phyloP scores from a whole-genome alignment of 2,113 vertebrate species.

The Haliaeetus leucogaster region DNA sequence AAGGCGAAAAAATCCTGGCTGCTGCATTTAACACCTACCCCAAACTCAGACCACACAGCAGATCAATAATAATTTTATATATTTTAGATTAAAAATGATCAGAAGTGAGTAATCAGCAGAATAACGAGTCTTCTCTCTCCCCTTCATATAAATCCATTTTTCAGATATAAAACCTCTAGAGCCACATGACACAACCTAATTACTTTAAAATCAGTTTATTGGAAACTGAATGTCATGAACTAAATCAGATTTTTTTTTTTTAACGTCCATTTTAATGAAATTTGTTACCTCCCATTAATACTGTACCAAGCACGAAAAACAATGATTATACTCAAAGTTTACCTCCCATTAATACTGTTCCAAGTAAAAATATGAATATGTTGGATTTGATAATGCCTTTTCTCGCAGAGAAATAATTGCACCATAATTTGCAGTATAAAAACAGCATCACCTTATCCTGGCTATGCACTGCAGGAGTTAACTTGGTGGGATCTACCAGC shows the following conservation, averaged over 20 bases:
- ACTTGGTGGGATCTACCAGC: not conserved
- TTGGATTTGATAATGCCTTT: not conserved
- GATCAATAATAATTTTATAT: fast-evolving
- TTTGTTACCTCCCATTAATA: not conserved
- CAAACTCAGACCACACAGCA: not conserved
- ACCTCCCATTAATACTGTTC: not conserved
- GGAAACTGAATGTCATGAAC: not conserved
- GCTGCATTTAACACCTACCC: not conserved
- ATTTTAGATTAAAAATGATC: not conserved
- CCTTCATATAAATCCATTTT: not conserved
- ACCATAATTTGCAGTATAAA: fast-evolving
- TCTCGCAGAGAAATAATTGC: not conserved
- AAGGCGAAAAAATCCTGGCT: not conserved
- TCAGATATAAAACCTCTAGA: not conserved
- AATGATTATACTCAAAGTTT: not conserved
- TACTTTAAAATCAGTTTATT: not conserved
- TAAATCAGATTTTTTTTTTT: not conserved
- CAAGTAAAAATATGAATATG: not conserved
- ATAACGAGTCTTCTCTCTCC: not conserved
- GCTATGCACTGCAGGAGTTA: not conserved
- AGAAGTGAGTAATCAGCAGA: not conserved
- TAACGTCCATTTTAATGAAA: not conserved
- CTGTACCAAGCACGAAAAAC: not conserved
- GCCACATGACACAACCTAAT: not conserved
- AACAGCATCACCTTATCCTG: fast-evolving